Evolutionary conservation across 2,797 vertebrate species (phyloP).

Genomic region (Pantherophis vulpinus): DNA sequence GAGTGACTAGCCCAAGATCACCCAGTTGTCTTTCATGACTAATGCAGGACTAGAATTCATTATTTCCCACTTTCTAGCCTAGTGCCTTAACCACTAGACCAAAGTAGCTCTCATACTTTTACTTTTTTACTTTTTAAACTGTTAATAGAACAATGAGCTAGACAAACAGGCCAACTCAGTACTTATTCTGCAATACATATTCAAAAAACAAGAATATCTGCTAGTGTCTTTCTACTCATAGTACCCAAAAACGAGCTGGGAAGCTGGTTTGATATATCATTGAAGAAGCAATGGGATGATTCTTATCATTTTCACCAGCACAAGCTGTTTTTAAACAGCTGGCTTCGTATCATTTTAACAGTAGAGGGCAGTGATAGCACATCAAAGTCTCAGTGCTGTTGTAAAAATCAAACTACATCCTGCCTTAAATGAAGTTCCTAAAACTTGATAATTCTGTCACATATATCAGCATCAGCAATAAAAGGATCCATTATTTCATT

Average conservation of each 20-base stretch:
- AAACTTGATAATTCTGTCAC: background rate
- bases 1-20: background rate
- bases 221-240: background rate
- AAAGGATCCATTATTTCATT: background rate
- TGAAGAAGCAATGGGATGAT: background rate
- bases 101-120: background rate
- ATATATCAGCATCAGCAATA: background rate
- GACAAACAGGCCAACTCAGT: background rate
- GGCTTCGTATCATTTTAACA: background rate
- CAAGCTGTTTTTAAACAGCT: too few species aligned
- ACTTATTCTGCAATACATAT: background rate
- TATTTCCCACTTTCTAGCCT: background rate
- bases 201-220: background rate
- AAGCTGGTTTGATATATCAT: background rate
- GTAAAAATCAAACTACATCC: background rate
- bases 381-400: background rate
- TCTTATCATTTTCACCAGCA: fast-evolving
- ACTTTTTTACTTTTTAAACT: background rate
- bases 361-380: constrained; percentile 47
- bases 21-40: background rate
- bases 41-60: background rate
- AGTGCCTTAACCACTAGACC: background rate
- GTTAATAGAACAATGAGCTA: background rate
- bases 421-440: background rate
- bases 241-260: background rate